Conservation (phyloP, 2,797 vertebrate genomes). For the Borostomias antarcticus region DNA sequence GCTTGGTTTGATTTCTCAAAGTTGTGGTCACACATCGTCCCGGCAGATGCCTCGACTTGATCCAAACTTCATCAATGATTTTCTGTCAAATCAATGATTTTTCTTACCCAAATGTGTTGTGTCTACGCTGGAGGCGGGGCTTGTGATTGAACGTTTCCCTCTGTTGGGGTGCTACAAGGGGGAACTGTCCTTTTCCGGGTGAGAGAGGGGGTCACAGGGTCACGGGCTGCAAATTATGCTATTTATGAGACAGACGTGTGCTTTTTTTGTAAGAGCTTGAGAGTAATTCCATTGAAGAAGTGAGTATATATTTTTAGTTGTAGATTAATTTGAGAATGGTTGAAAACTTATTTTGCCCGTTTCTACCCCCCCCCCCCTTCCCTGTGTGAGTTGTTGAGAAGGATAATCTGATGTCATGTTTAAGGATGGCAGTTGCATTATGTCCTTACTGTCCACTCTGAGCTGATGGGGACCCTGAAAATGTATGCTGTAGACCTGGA, state of each 20-base stretch:
- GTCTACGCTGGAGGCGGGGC: not conserved
- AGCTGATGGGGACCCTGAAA: conserved; percentile 56
- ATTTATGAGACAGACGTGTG: conserved; percentile 54
- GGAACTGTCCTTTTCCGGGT: conserved; percentile 10
- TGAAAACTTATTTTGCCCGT: conserved; percentile 20
- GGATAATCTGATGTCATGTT: conserved; percentile 54
- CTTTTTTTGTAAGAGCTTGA: conserved; percentile 45
- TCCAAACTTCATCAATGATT: not conserved
- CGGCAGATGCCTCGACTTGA: conserved; percentile 9
- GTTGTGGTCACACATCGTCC: not conserved
- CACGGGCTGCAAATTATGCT: conserved; percentile 26
- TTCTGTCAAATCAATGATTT: not conserved
- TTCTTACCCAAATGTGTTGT: not conserved
- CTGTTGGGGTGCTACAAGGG: not conserved
- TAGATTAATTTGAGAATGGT: conserved; percentile 57
- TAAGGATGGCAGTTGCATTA: conserved; percentile 32
- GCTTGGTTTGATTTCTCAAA: not conserved
- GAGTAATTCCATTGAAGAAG: conserved; percentile 53
- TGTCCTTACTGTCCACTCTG: conserved; percentile 48
- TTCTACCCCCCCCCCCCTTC: conserved; percentile 15
- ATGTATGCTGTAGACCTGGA: conserved; percentile 70
- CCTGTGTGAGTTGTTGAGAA: conserved; percentile 43
- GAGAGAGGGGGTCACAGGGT: not conserved
- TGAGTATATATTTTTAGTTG: conserved; percentile 58
- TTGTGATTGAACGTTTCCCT: not conserved